phyloP scores from a whole-genome alignment of 1,140 invertebrate genomes.

The Papilio dardanus region DNA sequence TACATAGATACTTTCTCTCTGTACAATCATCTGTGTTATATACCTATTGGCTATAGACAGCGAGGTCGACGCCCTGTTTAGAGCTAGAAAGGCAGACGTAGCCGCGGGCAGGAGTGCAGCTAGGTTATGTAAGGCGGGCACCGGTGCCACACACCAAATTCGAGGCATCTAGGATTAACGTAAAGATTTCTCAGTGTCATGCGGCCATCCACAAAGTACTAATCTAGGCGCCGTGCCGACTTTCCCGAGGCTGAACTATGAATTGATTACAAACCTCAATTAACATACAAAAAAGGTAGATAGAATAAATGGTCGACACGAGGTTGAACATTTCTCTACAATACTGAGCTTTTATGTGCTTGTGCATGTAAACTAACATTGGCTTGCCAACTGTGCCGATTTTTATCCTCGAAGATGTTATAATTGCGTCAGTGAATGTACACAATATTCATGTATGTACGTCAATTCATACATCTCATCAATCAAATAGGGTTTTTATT shows the following conservation, averaged over 20 bases:
- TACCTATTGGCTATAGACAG: slow-evolving; percentile 1
- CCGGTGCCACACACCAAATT: neutral
- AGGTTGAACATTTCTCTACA: neutral
- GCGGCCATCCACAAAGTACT: neutral
- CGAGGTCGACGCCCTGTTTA: slow-evolving; percentile 19
- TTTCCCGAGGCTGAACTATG: too few relatives aligned
- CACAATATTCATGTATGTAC: neutral
- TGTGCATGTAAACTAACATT: neutral
- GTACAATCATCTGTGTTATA: neutral
- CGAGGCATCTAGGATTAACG: neutral
- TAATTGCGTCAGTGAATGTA: slow-evolving; percentile 2
- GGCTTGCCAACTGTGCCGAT: neutral
- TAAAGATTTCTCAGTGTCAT: neutral
- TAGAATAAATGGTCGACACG: neutral
- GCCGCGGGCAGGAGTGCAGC: slow-evolving; percentile 28
- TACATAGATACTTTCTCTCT: slow-evolving; percentile 15
- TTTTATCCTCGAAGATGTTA: neutral
- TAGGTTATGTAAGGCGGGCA: slow-evolving; percentile 13
- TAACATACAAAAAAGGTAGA: neutral
- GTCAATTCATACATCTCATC: neutral
- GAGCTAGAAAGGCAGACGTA: slow-evolving; percentile 16
- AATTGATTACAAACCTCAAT: neutral
- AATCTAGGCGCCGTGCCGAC: too few relatives aligned
- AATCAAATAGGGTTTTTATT: too few relatives aligned
- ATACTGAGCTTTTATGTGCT: neutral